Evolutionary conservation across 2,888 invertebrate genomes (phyloP), one percentile per base, ranked within the genome.

Genomic region (Cyaniris semiargus): DNA sequence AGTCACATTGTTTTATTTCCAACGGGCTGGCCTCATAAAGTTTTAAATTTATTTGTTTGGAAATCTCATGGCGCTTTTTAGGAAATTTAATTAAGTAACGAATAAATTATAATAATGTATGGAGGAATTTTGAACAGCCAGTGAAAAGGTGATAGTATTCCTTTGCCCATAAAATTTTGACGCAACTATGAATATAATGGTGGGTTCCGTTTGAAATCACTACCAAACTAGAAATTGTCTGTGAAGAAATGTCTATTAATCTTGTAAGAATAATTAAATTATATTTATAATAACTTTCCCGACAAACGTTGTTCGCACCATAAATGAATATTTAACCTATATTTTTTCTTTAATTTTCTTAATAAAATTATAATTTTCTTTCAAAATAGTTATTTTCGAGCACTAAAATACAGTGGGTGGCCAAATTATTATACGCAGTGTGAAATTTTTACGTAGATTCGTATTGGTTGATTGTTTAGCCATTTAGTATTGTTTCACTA

Each of bases 1-100:
- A 66, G 66, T 66, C 4, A 66, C 66, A 66, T 66, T 66, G 66
- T 66, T 66, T 27, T 66, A 66, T 66, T 23, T 66, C 66, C 21
- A 66, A 66, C 66, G 66, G 66, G 66, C 66, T 66, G 31, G 66
- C 66, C 66, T 66, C 66, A 66, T 66, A 66, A 66, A 66, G 15
- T 66, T 66, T 66, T 27, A 23, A 66, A 66, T 66, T 66, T 66
- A 66, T 66, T 27, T 66, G 66, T 66, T 66, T 66, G 27, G 66
- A 66, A 66, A 66, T 66, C 66, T 27, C 66, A 66, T 66, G 66
- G 27, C 13, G 27, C 66, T 66, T 66, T 66, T 66, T 66, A 66
- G 27, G 66, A 66, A 66, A 66, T 66, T 66, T 66, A 66, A 66
- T 66, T 66, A 66, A 66, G 66, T 18, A 66, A 66, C 66, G 66